Evolutionary conservation across 1,140 invertebrate species (phyloP), one percentile per base, ranked within the genome.

Genomic region (Cotesia chilonis): DNA sequence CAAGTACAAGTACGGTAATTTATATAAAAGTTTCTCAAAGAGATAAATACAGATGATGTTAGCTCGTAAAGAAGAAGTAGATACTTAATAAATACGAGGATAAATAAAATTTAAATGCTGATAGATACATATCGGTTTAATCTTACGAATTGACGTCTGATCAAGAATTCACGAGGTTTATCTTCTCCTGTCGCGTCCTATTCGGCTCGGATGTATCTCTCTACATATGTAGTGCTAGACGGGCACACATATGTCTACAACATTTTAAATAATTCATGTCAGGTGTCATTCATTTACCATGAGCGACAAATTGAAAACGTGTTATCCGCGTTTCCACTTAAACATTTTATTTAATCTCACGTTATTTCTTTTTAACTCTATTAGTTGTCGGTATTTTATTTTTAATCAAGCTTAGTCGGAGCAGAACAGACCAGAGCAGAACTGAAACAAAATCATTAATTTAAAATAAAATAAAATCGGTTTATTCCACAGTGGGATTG

Each of bases 381-480:
- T 5, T 28, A 20, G 4, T 55, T 4, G 17, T 55, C 60, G 3
- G 3, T 61, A 37, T 63, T 63, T 63, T 63, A 37, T 63, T 63
- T 35, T 63, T 63, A 63, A 63, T 63, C 60, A 38, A 63, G 35
- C 6, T 17, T 37, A 63, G 37, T n/a, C 38, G 60, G 38, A 63
- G 14, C 1, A 28, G 28, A 28, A 28, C 28, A 28, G 28, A 28
- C 28, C 28, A 28, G 28, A 28, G 28, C 28, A 28, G 28, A 28
- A 28, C 28, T 28, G 3, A 28, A 28, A 28, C 1, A 28, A 28
- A 28, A 28, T 28, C 28, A 63, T 63, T 12, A 63, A 63, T 37
- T 37, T 63, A 63, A 63, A 63, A 63, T 63, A 36, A 63, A 63
- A 63, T 63, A 63, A 63, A 63, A 63, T 63, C 60, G 60, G 60